phyloP scores from a whole-genome alignment of 2,797 vertebrate genomes.

The Channa striata region DNA sequence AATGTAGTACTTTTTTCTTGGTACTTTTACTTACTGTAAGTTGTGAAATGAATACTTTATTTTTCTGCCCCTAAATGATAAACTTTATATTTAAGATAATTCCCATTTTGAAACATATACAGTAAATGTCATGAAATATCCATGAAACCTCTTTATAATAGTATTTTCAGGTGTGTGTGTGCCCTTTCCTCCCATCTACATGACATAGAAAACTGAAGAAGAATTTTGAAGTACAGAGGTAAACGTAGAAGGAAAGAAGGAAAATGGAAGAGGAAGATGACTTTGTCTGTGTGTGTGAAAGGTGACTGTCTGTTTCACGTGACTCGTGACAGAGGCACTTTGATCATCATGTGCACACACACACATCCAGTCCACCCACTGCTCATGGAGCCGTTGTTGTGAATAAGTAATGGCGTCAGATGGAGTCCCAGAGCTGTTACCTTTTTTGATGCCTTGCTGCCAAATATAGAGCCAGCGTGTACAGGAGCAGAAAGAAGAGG shows the following conservation, averaged over 20 bases:
- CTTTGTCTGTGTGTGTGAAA: neutral
- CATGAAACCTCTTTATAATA: too few species aligned
- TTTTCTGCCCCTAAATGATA: too few species aligned
- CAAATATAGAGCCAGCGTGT: constrained; percentile 55
- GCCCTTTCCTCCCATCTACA: neutral
- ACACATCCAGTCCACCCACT: constrained; percentile 15
- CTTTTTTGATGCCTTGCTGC: constrained; percentile 54
- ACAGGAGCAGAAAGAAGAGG: constrained; percentile 33
- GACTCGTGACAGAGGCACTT: constrained; percentile 34
- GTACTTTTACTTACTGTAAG: too few species aligned
- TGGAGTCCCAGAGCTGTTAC: constrained; percentile 52
- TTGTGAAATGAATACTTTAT: too few species aligned
- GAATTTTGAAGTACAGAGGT: neutral
- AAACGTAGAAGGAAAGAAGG: neutral
- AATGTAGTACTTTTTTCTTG: too few species aligned
- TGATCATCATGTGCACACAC: constrained; percentile 2
- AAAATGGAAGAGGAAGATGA: neutral
- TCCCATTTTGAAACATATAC: too few species aligned
- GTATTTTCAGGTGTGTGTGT: too few species aligned
- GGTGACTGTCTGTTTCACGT: constrained; percentile 4
- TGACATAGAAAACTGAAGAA: neutral
- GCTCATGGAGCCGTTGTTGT: constrained; percentile 50
- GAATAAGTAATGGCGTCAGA: constrained; percentile 71
- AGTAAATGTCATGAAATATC: too few species aligned
- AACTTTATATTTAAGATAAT: too few species aligned